A percentile compares a stretch with the other conserved stretches of the same genome.
Conservation (phyloP, 2,888 invertebrate genomes). For the Chaetoderma sp. region DNA sequence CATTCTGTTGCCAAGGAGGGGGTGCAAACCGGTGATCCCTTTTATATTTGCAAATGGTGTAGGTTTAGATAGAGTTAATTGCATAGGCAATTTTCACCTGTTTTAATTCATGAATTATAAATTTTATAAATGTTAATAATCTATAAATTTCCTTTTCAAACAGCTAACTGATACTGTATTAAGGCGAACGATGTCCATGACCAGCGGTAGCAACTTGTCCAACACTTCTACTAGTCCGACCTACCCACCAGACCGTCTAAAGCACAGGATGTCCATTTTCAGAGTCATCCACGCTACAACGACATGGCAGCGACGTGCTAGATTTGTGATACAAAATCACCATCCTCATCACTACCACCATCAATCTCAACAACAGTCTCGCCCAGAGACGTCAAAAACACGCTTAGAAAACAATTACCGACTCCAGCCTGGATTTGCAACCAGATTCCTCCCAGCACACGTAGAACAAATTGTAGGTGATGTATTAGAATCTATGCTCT, state of each 20-base stretch:
- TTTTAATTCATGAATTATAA: too few species aligned
- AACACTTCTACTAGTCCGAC: constrained; percentile 23
- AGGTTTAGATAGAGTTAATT: too few species aligned
- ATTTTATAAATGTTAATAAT: too few species aligned
- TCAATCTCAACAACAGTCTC: too few species aligned
- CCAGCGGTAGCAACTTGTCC: neutral
- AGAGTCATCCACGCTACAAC: constrained; percentile 49
- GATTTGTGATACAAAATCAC: too few species aligned
- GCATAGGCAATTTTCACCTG: too few species aligned
- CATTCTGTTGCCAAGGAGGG: too few species aligned
- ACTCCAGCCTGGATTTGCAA: constrained; percentile 47
- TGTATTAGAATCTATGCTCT: constrained; percentile 43
- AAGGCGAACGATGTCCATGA: constrained; percentile 7
- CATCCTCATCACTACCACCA: too few species aligned
- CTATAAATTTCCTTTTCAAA: constrained; percentile 21
- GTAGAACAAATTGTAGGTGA: constrained; percentile 45
- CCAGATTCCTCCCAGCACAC: constrained; percentile 42
- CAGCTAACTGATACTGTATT: constrained; percentile 27
- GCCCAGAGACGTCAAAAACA: constrained; percentile 30
- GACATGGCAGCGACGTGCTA: constrained; percentile 51
- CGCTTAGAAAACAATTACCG: constrained; percentile 54
- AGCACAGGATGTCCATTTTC: constrained; percentile 45
- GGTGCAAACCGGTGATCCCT: too few species aligned
- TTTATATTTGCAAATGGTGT: too few species aligned
- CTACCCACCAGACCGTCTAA: constrained; percentile 26